Conservation (phyloP, 2,113 vertebrate genomes). For the Semnopithecus entellus region DNA sequence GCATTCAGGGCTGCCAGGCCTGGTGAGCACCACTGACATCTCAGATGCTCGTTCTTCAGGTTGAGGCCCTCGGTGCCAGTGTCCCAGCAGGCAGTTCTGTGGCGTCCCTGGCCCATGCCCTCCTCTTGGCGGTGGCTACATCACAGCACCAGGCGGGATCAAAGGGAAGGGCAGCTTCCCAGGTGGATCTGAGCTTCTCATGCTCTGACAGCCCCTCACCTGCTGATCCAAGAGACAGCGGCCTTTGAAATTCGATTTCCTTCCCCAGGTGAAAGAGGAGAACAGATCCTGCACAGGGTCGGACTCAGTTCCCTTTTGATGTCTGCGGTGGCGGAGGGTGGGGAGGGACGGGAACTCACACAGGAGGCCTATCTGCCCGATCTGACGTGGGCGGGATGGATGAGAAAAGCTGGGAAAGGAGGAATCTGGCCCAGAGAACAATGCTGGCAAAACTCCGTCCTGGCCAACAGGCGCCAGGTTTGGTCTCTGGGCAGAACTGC, state of each 20-base stretch:
- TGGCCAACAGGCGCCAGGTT: fast-evolving
- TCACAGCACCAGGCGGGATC: fast-evolving
- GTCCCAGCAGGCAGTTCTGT: background rate
- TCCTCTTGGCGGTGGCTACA: background rate
- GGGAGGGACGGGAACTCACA: too few species aligned
- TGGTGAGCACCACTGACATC: fast-evolving
- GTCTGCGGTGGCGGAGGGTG: fast-evolving
- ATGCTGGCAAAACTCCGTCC: too few species aligned
- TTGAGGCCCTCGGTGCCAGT: fast-evolving
- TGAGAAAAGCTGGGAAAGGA: background rate
- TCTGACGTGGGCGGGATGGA: background rate
- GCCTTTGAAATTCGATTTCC: background rate
- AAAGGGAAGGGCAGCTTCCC: background rate
- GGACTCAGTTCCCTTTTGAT: background rate
- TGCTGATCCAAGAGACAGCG: background rate
- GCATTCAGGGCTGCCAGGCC: background rate
- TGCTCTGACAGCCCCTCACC: background rate
- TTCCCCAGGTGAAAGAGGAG: background rate
- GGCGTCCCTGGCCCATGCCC: fast-evolving
- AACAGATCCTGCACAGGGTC: fast-evolving
- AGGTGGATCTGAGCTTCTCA: background rate
- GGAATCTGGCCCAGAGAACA: background rate
- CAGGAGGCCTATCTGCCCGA: fast-evolving
- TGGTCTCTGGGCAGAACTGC: background rate
- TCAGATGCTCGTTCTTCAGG: background rate